Base-by-base conservation (phyloP, 2,113 vertebrate genomes). In the Dipodomys spectabilis region DNA sequence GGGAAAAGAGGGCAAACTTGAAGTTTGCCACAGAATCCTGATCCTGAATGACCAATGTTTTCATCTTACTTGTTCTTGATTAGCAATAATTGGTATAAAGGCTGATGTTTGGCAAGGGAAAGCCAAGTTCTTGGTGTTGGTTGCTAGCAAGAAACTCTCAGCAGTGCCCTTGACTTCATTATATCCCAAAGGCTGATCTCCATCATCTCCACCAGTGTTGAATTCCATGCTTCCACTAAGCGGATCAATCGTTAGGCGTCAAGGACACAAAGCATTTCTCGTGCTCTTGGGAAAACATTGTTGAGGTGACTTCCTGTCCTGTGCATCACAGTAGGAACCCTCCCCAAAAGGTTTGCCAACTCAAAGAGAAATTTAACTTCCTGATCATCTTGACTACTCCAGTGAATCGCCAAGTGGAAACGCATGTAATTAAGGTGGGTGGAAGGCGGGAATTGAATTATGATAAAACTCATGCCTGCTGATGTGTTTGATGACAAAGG, bases 401-500 rank as follows among this genome's bases (percentile, higher is more conserved):
- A 16, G 7, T 68, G 95, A 95, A 93, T 91, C 97, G 95, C 93
- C 87, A 95, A 95, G 96, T 95, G 91, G 96, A 95, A 97, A 97
- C 92, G 95, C 93, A 86, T 96, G 88, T 95, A 96, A 93, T 98
- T 98, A 97, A 97, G 97, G 96, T 97, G 94, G 95, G 97, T 53
- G 96, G 96, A 95, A 97, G 96, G 94, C 96, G 92, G 96, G 95
- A 92, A 95, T 93, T 96, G 97, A 96, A 95, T 98, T 97, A 97
- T 89, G 96, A 96, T 97, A 97, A 97, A 92, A 92, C 96, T 86
- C 94, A 94, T 95, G 89, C 92, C 91, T 96, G 84, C 96, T 97
- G 97, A 97, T 97, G 96, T 97, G 94, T 97, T 98, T 98, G 98
- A 98, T 97, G 97, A 97, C 96, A 96, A 88, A 95, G 87, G 96